A percentile compares a stretch with the other conserved stretches of the same genome.
phyloP scores from a whole-genome alignment of 1,140 invertebrate genomes.

The Aphis gossypii region DNA sequence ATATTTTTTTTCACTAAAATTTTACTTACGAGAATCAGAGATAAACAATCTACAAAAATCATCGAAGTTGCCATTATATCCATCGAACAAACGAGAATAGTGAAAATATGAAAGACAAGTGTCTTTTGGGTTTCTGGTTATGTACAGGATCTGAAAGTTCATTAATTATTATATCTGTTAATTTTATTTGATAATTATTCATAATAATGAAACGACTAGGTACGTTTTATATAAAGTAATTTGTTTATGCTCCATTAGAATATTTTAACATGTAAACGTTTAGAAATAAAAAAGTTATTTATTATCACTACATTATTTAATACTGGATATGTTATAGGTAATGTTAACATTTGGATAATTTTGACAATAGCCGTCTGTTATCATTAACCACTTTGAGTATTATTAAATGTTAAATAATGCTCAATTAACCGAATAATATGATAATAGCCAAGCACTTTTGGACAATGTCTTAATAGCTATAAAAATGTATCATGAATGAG shows the following conservation, averaged over 20 bases:
- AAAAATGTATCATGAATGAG: too few species aligned
- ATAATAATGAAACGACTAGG: not conserved
- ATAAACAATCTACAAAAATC: conserved; percentile 73
- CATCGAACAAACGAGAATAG: conserved; percentile 71
- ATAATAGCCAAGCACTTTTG: too few species aligned
- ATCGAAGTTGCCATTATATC: conserved; percentile 71
- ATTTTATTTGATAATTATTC: not conserved
- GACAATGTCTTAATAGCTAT: too few species aligned
- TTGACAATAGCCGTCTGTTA: too few species aligned
- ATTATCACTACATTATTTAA: too few species aligned
- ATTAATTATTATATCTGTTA: not conserved
- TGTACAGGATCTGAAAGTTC: conserved; percentile 74
- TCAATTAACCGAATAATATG: too few species aligned
- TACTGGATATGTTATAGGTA: too few species aligned
- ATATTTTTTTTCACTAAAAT: not conserved
- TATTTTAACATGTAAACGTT: not conserved
- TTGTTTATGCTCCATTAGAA: not conserved
- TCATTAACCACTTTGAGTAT: too few species aligned
- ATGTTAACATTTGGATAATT: too few species aligned
- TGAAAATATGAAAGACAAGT: conserved; percentile 80
- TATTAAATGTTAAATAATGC: too few species aligned
- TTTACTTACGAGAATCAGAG: conserved; percentile 66
- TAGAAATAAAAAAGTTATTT: too few species aligned
- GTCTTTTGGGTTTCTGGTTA: conserved; percentile 83
- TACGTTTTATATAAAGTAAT: not conserved